Base-by-base conservation (phyloP, 2,797 vertebrate genomes). In the Lycodopsis pacificus region DNA sequence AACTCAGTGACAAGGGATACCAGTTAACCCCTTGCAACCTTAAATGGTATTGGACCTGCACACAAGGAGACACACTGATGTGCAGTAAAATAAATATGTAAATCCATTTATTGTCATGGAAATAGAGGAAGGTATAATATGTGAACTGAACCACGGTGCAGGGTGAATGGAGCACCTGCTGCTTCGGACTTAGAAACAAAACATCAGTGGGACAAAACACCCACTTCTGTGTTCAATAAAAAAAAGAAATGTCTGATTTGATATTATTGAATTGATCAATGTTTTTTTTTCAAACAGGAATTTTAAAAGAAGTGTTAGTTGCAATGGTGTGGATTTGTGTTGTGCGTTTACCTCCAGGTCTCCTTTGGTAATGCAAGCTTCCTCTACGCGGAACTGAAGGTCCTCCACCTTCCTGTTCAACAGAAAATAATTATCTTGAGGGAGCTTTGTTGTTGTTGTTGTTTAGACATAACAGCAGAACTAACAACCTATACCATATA, bases 341-440 rank as follows among this genome's bases (percentile, higher is more conserved):
- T 70, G 73, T 70, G 65, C 7, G 75, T 86, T 97, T 99, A 99
- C 98, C 98, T 99, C 98, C 83, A 99, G 94, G 84, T 99, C 98
- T 84, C 98, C 98, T 97, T 99, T 99, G 93, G 98, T 99, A 89
- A 99, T 99, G 51, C 97, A 99, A 73, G 99, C 98, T 94, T 99
- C 98, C 81, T 99, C 98, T 69, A 99, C 97, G 17, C 97, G 97
- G 93, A 99, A 99, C 91, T 99, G 98, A 91, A 99, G 97, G 86
- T 99, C 98, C 89, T 99, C 98, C 89, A 99, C 98, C 84, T 96
- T 99, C 94, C 98, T 99, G 87, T 92, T 87, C 74, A 85, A 86
- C 22, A 62, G 10, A 7, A 67, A 22, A 65, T 73, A 32, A 58
- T 7, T 1, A 59, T 25, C 14, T 56, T 49, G 13, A 1, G 42